Base-by-base conservation (phyloP, 2,888 invertebrate species). In the Tipula lateralis region DNA sequence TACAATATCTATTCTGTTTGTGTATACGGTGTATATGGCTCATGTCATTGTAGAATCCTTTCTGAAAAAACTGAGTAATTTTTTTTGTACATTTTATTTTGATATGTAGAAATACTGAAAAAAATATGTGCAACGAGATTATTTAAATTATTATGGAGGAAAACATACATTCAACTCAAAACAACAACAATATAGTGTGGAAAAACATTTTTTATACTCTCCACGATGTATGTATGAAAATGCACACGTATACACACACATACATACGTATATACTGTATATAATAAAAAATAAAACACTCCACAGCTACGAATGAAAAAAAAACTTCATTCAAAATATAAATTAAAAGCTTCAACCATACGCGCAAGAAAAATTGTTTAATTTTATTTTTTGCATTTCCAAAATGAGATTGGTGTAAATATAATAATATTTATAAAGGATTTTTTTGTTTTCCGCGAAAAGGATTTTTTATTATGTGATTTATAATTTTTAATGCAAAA, bases 51-150 rank as follows among this genome's bases (percentile, higher is more conserved):
- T 66, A 24, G 66, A 66, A 66, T 66, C 66, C 66, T 66, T 66
- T 24, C 50, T 19, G 7, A 66, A 66, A 66, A 66, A 66, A 66
- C 12, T 66, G 24, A 66, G 66, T 66, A 24, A 24, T 66, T 66
- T 44, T 66, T 66, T 66, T 24, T 24, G 24, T 9, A 24, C 66
- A 66, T 66, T 66, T 66, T 66, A 66, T 66, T 66, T 66, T 66
- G 66, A 66, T 66, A n/a, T n/a, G n/a, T n/a, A 66, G 66, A 66
- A 66, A 66, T 66, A 24, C 9, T 66, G 82, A 82, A 30, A 82
- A 32, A 82, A 82, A 82, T 30, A 82, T 82, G 32, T 82, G 82
- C 82, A 82, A 82, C 16, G 82, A 82, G 82, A 82, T 82, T 82
- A 82, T 82, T 82, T 82, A 82, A 82, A 82, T 82, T 82, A 82